Evolutionary conservation across 1,140 invertebrate genomes (phyloP).

Genomic region (Ips nitidus): DNA sequence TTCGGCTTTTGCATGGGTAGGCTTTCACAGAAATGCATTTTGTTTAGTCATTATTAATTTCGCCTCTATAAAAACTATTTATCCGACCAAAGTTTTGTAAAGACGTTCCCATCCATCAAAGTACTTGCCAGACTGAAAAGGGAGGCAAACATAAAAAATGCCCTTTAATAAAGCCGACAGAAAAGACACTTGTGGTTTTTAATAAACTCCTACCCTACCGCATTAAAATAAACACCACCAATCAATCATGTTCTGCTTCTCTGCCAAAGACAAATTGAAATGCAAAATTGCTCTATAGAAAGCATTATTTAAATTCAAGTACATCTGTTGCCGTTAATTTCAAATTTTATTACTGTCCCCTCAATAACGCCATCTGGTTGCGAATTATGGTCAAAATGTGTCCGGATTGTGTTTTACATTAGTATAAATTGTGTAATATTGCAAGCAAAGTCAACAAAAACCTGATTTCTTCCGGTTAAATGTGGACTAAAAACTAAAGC

Average conservation of each 20-base stretch:
- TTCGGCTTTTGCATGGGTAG: neutral
- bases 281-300: neutral
- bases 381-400: neutral
- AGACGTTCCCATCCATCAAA: neutral
- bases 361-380: neutral
- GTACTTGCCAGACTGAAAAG: neutral
- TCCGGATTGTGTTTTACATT: no score
- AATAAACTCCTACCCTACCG: neutral
- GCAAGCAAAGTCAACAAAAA: no score
- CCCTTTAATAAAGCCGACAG: neutral
- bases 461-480: neutral
- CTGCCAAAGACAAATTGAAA: slow-evolving; percentile 2
- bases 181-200: slow-evolving; percentile 4
- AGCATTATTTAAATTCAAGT: slow-evolving; percentile 15
- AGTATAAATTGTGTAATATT: no score
- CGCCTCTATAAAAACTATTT: no score
- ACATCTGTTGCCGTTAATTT: slow-evolving; percentile 17
- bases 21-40: no score
- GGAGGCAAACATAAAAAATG: slow-evolving; percentile 1
- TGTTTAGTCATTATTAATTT: no score
- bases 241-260: neutral
- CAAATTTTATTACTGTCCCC: slow-evolving; percentile 8
- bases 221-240: slow-evolving; percentile 4
- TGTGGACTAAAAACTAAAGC: slow-evolving; percentile 9
- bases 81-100: neutral